A percentile compares a stretch with the other conserved stretches of the same genome.
These are phyloP conservation scores for Prosapia bicincta DNA, from an alignment of 2,888 invertebrate species.

Conservation along the genomic window DNA sequence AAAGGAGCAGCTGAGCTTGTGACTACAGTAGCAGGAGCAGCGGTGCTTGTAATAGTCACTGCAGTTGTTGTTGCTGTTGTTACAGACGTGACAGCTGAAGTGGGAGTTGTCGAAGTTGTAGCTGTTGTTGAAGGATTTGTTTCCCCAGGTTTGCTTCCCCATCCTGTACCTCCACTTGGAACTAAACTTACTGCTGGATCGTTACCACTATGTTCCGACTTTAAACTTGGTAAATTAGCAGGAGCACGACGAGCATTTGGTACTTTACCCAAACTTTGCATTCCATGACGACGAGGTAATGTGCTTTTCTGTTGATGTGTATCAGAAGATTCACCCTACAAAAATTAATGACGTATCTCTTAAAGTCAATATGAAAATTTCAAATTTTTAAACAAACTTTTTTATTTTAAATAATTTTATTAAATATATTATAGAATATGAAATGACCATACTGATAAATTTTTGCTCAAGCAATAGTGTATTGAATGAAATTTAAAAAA, in stretches of 20 bases:
- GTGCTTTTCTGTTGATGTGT: slow-evolving; percentile 84
- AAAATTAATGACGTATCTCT: background rate
- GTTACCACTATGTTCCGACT: slow-evolving; percentile 85
- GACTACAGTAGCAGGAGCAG: slow-evolving; percentile 40
- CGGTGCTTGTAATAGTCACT: slow-evolving; percentile 20
- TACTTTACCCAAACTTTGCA: slow-evolving; percentile 99
- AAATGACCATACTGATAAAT: too few species aligned
- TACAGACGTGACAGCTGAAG: slow-evolving; percentile 29
- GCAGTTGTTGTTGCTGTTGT: slow-evolving; percentile 38
- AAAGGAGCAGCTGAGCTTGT: slow-evolving; percentile 2
- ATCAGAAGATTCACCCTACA: slow-evolving; percentile 81
- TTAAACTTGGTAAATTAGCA: slow-evolving; percentile 97
- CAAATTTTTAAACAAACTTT: too few species aligned
- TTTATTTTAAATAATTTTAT: too few species aligned
- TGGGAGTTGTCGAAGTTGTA: slow-evolving; percentile 34
- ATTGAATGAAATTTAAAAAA: too few species aligned
- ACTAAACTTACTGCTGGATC: slow-evolving; percentile 75
- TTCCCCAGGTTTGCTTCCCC: slow-evolving; percentile 60
- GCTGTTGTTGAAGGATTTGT: slow-evolving; percentile 46
- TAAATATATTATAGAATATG: too few species aligned
- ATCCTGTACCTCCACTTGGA: slow-evolving; percentile 76
- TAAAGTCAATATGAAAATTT: too few species aligned
- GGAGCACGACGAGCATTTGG: slow-evolving; percentile 97
- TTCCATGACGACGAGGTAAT: slow-evolving; percentile 91
- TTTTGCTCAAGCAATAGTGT: too few species aligned